These are phyloP conservation scores for Phalanger gymnotis DNA, from an alignment of 2,797 vertebrate species.

Conservation along the genomic window DNA sequence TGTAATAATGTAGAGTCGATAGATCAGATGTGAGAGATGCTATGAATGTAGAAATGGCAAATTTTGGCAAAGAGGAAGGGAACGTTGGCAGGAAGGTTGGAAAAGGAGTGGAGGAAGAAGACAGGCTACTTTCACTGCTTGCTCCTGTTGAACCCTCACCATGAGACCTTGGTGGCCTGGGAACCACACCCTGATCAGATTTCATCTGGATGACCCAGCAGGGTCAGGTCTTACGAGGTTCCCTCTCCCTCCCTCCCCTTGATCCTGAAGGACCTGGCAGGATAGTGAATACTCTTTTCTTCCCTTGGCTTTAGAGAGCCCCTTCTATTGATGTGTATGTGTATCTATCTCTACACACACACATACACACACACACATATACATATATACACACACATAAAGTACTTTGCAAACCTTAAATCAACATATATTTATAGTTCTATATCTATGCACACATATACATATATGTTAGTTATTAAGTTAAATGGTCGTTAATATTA, in stretches of 20 bases:
- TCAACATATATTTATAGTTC: too few species aligned
- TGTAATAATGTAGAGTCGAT: too few species aligned
- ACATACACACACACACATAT: too few species aligned
- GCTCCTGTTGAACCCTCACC: neutral
- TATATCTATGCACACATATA: too few species aligned
- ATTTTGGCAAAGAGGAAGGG: neutral
- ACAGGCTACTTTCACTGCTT: neutral
- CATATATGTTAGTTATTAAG: too few species aligned
- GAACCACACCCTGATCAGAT: neutral
- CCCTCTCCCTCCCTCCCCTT: too few species aligned
- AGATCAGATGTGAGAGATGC: neutral
- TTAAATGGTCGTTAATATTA: neutral
- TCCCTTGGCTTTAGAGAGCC: neutral
- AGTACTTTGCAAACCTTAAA: neutral
- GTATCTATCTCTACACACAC: too few species aligned
- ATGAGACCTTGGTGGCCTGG: neutral
- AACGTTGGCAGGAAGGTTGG: neutral
- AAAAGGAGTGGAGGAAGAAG: neutral
- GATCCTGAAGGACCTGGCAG: neutral
- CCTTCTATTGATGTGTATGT: neutral
- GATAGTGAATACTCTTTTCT: neutral
- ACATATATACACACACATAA: neutral
- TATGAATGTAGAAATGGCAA: neutral
- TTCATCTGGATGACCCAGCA: neutral
- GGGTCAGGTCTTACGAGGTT: neutral